Percentiles rank a stretch among this genome's conserved stretches.
Conservation (phyloP, 2,797 vertebrate species). For the Rhinophrynus dorsalis region DNA sequence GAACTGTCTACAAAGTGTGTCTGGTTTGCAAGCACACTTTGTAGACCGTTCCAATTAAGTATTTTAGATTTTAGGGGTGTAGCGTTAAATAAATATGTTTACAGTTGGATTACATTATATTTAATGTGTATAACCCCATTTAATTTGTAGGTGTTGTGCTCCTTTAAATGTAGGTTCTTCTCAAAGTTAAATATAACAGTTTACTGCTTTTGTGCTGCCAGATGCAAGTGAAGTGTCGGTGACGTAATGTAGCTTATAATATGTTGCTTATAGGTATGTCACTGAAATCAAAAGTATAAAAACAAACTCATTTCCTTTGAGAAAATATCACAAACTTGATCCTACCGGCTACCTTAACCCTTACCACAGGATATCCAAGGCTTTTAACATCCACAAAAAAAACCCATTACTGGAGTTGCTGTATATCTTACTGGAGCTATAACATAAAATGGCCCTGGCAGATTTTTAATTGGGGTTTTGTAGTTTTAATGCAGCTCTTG, state of each 20-base stretch:
- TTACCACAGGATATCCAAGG: not conserved
- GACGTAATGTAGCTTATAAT: not conserved
- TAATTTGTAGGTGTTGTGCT: no score
- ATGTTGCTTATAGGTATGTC: not conserved
- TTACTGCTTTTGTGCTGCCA: not conserved
- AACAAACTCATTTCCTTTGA: not conserved
- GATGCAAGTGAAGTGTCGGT: not conserved
- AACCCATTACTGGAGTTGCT: not conserved
- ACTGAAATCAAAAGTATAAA: not conserved
- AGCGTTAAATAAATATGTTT: no score
- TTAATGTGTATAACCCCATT: no score
- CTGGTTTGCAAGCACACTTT: no score
- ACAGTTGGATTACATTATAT: no score
- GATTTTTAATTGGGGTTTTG: slow-evolving; percentile 67
- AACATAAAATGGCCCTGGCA: slow-evolving; percentile 58
- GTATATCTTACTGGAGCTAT: slow-evolving; percentile 57
- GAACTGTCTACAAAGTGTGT: no score
- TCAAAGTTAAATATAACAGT: not conserved
- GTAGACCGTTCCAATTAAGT: no score
- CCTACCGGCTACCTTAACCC: not conserved
- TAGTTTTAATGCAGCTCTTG: slow-evolving; percentile 55
- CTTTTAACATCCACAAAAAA: not conserved
- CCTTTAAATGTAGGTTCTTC: not conserved
- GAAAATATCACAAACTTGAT: not conserved
- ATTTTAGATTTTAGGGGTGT: no score